Evolutionary conservation across 2,797 vertebrate species (phyloP).

Genomic region (Lophotriccus pileatus): DNA sequence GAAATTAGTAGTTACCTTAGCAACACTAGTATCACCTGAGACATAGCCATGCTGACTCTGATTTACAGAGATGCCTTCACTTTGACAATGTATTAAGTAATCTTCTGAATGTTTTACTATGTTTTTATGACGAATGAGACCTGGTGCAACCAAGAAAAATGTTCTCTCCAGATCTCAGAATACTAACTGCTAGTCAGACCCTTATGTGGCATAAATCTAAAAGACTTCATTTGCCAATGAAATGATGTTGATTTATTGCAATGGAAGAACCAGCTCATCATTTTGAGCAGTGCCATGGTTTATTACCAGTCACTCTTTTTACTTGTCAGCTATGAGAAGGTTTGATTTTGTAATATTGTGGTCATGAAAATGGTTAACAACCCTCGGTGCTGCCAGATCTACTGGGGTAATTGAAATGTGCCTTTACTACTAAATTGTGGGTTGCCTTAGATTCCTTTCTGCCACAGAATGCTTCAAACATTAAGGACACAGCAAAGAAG

Average conservation of each 20-base stretch:
- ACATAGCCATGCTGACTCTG: constrained; percentile 31
- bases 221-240: neutral
- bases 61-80: constrained; percentile 52
- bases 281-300: neutral
- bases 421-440: neutral
- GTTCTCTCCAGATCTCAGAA: neutral
- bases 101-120: constrained; percentile 40
- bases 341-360: constrained; percentile 14
- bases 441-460: neutral
- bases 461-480: neutral
- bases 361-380: neutral
- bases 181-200: neutral
- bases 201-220: constrained; percentile 18
- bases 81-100: constrained; percentile 34
- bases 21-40: constrained; percentile 60
- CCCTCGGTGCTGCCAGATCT: neutral
- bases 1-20: constrained; percentile 75
- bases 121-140: neutral
- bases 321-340: neutral
- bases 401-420: neutral
- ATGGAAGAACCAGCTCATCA: neutral
- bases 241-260: constrained; percentile 22
- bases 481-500: neutral
- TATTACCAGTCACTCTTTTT: constrained; percentile 2
- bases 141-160: constrained; percentile 5